These are phyloP conservation scores for Furnarius figulus DNA, from an alignment of 2,113 vertebrate genomes.

Conservation along the genomic window DNA sequence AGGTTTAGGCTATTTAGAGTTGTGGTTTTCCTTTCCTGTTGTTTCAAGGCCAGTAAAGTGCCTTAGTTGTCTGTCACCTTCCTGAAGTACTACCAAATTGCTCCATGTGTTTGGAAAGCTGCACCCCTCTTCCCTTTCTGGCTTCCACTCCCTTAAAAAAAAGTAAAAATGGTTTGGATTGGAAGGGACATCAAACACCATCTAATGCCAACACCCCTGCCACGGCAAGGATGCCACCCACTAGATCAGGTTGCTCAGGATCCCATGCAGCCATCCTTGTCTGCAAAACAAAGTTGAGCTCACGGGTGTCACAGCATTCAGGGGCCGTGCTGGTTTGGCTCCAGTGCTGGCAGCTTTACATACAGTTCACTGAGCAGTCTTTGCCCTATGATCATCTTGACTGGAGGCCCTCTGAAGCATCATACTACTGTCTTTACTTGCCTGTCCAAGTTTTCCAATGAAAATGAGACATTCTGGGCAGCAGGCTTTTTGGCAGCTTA, in stretches of 20 bases:
- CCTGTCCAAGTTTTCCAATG: not conserved
- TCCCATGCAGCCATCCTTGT: not conserved
- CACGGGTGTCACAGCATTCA: not conserved
- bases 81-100: not conserved
- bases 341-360: not conserved
- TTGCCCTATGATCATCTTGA: not conserved
- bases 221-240: not conserved
- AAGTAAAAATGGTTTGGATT: not conserved
- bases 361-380: not conserved
- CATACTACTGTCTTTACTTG: fast-evolving
- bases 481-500: not conserved
- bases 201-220: not conserved
- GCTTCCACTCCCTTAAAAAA: too few species aligned
- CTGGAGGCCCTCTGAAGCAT: not conserved
- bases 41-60: not conserved
- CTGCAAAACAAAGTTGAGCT: not conserved
- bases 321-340: not conserved
- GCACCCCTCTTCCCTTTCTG: not conserved
- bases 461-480: not conserved
- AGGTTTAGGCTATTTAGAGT: not conserved
- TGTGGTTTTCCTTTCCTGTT: not conserved
- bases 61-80: not conserved
- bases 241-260: not conserved
- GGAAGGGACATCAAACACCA: not conserved
- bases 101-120: fast-evolving